Evolutionary conservation across 2,113 vertebrate genomes (phyloP), one percentile per base, ranked within the genome.

Genomic region (Onychostruthus taczanowskii): DNA sequence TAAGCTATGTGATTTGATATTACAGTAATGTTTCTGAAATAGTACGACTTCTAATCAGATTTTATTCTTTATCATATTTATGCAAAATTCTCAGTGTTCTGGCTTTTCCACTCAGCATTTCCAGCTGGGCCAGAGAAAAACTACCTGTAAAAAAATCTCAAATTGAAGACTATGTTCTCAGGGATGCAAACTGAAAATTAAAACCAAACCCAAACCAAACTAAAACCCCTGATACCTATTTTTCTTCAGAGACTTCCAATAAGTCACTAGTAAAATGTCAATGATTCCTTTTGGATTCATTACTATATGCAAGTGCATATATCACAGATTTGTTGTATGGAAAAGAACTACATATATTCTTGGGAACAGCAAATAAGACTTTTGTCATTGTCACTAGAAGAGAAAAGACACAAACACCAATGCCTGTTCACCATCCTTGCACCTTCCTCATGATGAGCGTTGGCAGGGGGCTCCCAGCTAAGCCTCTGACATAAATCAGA

Each of bases 241-340:
- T 97, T 90, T 91, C 79, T 89, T 75, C 46, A 77, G 88, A 84
- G 83, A 82, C 18, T 89, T 96, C 18, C 55, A 92, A 69, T 81
- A 95, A 96, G 90, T 84, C 27, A 89, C 50, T 44, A 69, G 72
- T 76, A 95, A 95, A 91, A 95, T 85, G 93, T 84, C 67, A 95
- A 64, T 66, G 68, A 73, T 88, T 53, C 69, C 63, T 89, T 85
- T 77, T 93, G 79, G 79, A 92, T 89, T 92, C 87, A 95, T 94
- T 95, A 77, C 62, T 82, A 20, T 80, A 94, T 39, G 37, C 27
- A 4, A 88, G 56, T 74, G 73, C 64, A 76, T 94, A 83, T 33
- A 95, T 92, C 83, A 96, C 63, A 78, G 64, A 78, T 80, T 39
- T 84, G 52, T 46, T 89, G 56, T 75, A 84, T 72, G 86, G 86